Conservation (phyloP, 2,113 vertebrate species). For the Paraplagusia blochii region DNA sequence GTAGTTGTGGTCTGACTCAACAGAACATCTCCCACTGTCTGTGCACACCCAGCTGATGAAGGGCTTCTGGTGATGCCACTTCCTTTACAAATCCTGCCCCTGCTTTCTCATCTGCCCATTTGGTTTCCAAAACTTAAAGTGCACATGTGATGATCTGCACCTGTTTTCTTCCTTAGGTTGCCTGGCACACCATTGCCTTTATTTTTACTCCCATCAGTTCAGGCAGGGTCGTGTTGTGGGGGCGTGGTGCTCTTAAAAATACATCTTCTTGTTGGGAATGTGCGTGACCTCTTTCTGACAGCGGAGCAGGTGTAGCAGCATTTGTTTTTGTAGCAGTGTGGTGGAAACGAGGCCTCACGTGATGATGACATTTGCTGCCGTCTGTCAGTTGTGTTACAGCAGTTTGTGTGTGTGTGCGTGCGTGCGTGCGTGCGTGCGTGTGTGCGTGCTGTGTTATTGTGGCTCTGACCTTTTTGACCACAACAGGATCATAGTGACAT, state of each 20-base stretch:
- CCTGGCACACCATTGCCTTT: constrained; percentile 12
- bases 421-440: no score
- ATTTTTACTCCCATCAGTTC: constrained; percentile 9
- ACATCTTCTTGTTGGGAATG: neutral
- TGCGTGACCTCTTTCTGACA: constrained; percentile 2
- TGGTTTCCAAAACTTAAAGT: constrained; percentile 25
- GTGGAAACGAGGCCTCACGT: constrained; percentile 37
- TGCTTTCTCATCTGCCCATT: constrained; percentile 24
- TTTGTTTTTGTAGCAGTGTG: constrained; percentile 35
- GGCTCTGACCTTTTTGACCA: constrained; percentile 72
- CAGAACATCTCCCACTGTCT: constrained; percentile 48
- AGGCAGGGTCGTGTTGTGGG: neutral
- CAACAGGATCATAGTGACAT: constrained; percentile 43
- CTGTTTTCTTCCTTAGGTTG: neutral
- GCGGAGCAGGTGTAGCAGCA: constrained; percentile 46
- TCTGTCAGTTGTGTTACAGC: constrained; percentile 54
- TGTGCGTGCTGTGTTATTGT: constrained; percentile 28
- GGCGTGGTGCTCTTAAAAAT: neutral
- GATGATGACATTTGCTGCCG: constrained; percentile 54
- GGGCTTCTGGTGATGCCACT: constrained; percentile 34
- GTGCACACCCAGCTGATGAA: constrained; percentile 50
- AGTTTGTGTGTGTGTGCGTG: constrained; percentile 21
- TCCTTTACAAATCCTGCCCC: constrained; percentile 19
- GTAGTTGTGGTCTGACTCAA: constrained; percentile 20
- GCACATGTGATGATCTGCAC: constrained; percentile 8